Percentiles rank a stretch among this genome's conserved stretches.
Conservation (phyloP, 2,888 invertebrate species). For the Lobophora halterata region DNA sequence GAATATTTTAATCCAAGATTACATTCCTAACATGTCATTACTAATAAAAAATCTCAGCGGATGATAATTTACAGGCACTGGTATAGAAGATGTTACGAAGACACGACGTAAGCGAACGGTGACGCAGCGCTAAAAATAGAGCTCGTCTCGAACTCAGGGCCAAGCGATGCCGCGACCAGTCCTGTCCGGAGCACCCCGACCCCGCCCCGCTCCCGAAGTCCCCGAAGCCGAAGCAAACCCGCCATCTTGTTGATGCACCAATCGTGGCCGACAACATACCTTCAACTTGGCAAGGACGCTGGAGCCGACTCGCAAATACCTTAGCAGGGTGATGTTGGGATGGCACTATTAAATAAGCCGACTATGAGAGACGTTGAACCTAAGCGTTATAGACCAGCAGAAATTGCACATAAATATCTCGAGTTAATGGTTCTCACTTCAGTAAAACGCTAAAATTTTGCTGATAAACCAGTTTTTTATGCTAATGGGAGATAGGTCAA, state of each 20-base stretch:
- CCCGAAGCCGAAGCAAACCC: constrained; percentile 53
- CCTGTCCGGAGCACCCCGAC: constrained; percentile 49
- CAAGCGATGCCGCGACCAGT: constrained; percentile 37
- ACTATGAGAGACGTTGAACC: constrained; percentile 39
- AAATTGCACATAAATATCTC: constrained; percentile 48
- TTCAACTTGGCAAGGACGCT: constrained; percentile 57
- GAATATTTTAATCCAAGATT: constrained; percentile 3
- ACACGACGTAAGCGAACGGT: constrained; percentile 56
- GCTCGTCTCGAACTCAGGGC: constrained; percentile 51
- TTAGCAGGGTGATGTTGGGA: constrained; percentile 31
- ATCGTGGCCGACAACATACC: constrained; percentile 54
- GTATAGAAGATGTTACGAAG: constrained; percentile 29
- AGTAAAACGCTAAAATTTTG: constrained; percentile 37
- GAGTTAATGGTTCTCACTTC: constrained; percentile 45
- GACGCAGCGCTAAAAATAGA: constrained; percentile 80
- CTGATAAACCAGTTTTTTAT: constrained; percentile 37
- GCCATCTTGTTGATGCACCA: constrained; percentile 70
- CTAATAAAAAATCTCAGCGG: constrained; percentile 13
- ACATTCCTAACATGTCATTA: constrained; percentile 3
- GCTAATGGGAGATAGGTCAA: no score
- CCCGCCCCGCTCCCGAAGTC: constrained; percentile 53
- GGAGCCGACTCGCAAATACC: constrained; percentile 42
- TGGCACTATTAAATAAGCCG: constrained; percentile 30
- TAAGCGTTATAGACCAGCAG: constrained; percentile 30
- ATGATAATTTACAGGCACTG: constrained; percentile 16